A percentile compares a stretch with the other conserved stretches of the same genome.
Conservation (phyloP, 2,888 invertebrate species). For the Tortrix viridana region DNA sequence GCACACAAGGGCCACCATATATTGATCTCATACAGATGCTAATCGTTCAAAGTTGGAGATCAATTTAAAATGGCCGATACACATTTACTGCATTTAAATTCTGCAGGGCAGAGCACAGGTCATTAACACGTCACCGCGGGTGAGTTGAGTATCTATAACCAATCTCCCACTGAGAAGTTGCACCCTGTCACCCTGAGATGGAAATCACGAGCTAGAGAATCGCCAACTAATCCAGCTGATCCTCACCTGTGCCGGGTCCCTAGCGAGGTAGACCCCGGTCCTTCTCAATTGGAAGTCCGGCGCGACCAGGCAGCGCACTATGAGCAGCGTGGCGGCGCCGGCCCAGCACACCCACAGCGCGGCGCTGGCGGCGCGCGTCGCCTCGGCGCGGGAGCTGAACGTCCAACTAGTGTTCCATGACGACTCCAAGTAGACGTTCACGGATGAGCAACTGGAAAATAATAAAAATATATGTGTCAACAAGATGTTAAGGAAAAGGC, state of each 20-base stretch:
- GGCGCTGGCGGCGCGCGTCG: constrained; percentile 67
- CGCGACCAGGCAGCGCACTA: constrained; percentile 71
- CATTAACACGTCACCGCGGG: too few relatives aligned
- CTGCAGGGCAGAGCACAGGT: too few relatives aligned
- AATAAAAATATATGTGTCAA: not conserved
- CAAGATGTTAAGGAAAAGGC: too few relatives aligned
- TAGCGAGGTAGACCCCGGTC: constrained; percentile 61
- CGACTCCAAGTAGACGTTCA: constrained; percentile 57
- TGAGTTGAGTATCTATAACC: too few relatives aligned
- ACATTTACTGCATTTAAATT: too few relatives aligned
- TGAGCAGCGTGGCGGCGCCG: constrained; percentile 64
- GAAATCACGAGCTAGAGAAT: too few relatives aligned
- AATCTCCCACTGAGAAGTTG: too few relatives aligned
- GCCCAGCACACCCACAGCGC: constrained; percentile 72
- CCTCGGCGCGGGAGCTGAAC: constrained; percentile 59
- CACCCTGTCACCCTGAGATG: too few relatives aligned
- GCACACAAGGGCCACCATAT: too few relatives aligned
- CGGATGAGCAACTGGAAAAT: constrained; percentile 66
- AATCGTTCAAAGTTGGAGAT: too few relatives aligned
- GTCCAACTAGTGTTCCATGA: constrained; percentile 60
- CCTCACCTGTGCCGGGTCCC: constrained; percentile 65
- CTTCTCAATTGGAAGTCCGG: constrained; percentile 68
- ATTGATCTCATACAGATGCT: too few relatives aligned
- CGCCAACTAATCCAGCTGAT: not conserved
- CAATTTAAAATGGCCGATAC: too few relatives aligned